Base-by-base conservation (phyloP, 2,113 vertebrate genomes). In the Electrona antarctica region DNA sequence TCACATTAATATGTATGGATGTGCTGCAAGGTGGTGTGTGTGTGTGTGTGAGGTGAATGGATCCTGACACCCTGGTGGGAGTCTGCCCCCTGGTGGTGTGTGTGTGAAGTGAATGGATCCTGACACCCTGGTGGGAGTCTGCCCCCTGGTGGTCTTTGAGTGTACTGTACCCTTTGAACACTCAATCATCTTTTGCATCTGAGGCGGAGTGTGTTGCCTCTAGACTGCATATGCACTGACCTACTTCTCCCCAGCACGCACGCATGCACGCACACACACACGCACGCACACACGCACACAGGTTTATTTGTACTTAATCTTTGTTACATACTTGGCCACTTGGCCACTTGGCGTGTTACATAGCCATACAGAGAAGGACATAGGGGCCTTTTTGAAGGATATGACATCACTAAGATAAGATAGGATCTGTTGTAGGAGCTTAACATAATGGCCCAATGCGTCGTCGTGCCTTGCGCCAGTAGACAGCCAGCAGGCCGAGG, bases 1-100 rank as follows among this genome's bases (percentile, higher is more conserved):
- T 41, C 33, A 41, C 51, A 13, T 54, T 54, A 67, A 10, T 47
- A 61, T 10, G 8, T 51, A 7, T 50, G 6, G 48, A 41, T 48
- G 21, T 21, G 21, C 21, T 21, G n/a, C n/a, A n/a, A n/a, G n/a
- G n/a, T n/a, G n/a, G 8, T 47, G 12, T 8, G n/a, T 0, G 11
- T 3, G 8, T 49, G 0, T 65, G 21, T 13, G 3, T 10, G 52
- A 5, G 4, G 15, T 3, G 49, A 48, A 61, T 48, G 14, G 45
- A 2, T 10, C 7, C 5, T 60, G 9, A 64, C 45, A 67, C 45
- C 28, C 64, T 82, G 60, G 79, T 68, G 62, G 64, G 29, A 68
- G 75, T 49, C 72, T 79, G 88, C 90, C 87, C 81, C 78, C 90
- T 91, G 77, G 84, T 89, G 88, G 87, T 3, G 8, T 49, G 0